Evolutionary conservation across 2,113 vertebrate genomes (phyloP).

Genomic region (Pagrus major): DNA sequence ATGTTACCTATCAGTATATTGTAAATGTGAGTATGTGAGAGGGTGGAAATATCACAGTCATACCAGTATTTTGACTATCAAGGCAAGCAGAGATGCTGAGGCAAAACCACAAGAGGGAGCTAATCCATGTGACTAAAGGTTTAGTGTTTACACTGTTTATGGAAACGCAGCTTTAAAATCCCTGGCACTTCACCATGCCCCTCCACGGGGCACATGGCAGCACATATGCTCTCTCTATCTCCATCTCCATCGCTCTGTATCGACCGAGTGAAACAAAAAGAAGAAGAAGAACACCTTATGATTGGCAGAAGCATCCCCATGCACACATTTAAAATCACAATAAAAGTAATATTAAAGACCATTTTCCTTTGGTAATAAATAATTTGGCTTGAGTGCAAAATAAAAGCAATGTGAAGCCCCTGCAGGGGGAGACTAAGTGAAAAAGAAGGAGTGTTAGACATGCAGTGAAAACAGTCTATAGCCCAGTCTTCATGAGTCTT

Average conservation of each 20-base stretch:
- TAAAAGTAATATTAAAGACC: conserved; percentile 56
- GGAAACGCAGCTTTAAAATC: conserved; percentile 51
- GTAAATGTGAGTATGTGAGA: conserved; percentile 40
- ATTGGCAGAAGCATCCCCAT: conserved; percentile 70
- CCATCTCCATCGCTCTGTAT: conserved; percentile 54
- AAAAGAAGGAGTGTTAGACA: conserved; percentile 64
- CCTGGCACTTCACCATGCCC: conserved; percentile 69
- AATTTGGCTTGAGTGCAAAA: conserved; percentile 82
- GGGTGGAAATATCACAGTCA: conserved; percentile 39
- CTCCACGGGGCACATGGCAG: conserved; percentile 62
- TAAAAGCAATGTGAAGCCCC: conserved; percentile 65
- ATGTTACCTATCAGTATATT: conserved; percentile 44
- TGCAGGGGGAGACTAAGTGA: conserved; percentile 45
- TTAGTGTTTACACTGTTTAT: conserved; percentile 52
- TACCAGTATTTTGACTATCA: conserved; percentile 63
- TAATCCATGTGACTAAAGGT: conserved; percentile 40
- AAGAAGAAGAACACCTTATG: conserved; percentile 20
- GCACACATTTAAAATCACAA: conserved; percentile 54
- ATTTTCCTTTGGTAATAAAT: conserved; percentile 85
- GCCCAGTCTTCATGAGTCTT: conserved; percentile 40
- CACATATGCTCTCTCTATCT: conserved; percentile 62
- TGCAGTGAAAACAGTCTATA: conserved; percentile 74
- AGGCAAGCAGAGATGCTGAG: conserved; percentile 56
- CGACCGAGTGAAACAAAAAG: conserved; percentile 19
- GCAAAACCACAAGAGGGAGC: conserved; percentile 74